These are phyloP conservation scores for Silurus meridionalis DNA, from an alignment of 2,113 vertebrate species.

Conservation along the genomic window DNA sequence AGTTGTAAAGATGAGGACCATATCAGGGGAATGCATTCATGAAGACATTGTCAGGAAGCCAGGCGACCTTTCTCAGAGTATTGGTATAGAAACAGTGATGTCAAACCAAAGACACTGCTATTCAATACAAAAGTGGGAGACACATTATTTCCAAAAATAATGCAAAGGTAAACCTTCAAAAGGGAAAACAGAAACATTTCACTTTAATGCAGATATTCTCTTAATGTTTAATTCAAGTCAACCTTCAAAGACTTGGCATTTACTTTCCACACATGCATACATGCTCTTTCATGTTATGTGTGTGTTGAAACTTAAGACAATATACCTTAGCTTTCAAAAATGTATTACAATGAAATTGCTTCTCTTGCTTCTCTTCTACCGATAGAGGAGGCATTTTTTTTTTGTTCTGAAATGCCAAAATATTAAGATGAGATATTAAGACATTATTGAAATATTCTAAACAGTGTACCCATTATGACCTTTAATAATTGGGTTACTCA, in stretches of 20 bases:
- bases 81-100: conserved; percentile 6
- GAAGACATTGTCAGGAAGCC: conserved; percentile 20
- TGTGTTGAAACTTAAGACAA: neutral
- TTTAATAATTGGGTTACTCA: conserved; percentile 8
- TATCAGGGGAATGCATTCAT: conserved; percentile 24
- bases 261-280: neutral
- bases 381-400: conserved; percentile 11
- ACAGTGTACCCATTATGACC: conserved; percentile 11
- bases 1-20: neutral
- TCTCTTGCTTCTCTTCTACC: neutral
- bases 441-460: conserved; percentile 37
- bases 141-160: neutral
- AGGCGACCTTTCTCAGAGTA: conserved; percentile 21
- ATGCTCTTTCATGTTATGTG: neutral
- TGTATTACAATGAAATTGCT: neutral
- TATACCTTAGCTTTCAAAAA: neutral
- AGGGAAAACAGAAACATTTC: neutral
- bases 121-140: neutral
- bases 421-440: conserved; percentile 32
- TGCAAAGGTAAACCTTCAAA: neutral
- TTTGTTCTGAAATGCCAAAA: neutral
- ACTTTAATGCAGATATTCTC: neutral
- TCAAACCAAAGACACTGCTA: neutral
- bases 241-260: neutral
- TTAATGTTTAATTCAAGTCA: neutral